Evolutionary conservation across 2,888 invertebrate genomes (phyloP).

Genomic region (Lithophane semibrunnea): DNA sequence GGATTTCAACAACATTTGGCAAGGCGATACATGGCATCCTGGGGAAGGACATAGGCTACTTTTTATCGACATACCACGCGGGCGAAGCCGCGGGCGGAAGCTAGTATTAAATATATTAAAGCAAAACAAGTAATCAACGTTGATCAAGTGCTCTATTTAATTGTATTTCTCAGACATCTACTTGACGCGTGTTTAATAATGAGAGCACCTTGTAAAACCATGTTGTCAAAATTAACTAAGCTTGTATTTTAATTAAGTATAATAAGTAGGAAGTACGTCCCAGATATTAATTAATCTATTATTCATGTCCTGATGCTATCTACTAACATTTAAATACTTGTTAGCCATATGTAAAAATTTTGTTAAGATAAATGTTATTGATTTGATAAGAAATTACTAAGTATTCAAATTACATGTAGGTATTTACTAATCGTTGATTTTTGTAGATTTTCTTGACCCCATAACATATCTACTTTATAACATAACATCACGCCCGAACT

Average conservation of each 20-base stretch:
- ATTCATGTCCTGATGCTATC: conserved; percentile 47
- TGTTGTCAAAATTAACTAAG: conserved; percentile 25
- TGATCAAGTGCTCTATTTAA: too few species aligned
- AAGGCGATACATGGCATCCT: too few species aligned
- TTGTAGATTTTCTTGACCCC: not conserved
- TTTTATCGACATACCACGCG: too few species aligned
- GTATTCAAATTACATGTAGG: conserved; percentile 21
- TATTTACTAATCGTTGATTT: conserved; percentile 33
- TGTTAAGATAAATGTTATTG: conserved; percentile 47
- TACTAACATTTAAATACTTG: conserved; percentile 41
- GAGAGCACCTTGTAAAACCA: not conserved
- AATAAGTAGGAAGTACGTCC: conserved; percentile 35
- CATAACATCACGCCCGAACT: too few species aligned
- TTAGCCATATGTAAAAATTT: conserved; percentile 29
- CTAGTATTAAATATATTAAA: too few species aligned
- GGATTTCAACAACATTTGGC: too few species aligned
- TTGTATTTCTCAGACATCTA: not conserved
- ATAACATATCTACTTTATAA: not conserved
- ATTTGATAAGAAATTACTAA: conserved; percentile 37
- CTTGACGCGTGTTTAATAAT: not conserved
- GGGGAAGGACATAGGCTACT: too few species aligned
- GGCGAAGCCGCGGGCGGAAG: too few species aligned
- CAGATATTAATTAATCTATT: conserved; percentile 29
- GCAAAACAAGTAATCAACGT: not conserved
- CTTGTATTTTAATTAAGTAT: conserved; percentile 32